Evolutionary conservation across 30 jellyfish, hydroid and myxozoan genomes (phyloP), one percentile per base, ranked within the genome.

Genomic region (Hydractinia symbiolongicarpus): DNA sequence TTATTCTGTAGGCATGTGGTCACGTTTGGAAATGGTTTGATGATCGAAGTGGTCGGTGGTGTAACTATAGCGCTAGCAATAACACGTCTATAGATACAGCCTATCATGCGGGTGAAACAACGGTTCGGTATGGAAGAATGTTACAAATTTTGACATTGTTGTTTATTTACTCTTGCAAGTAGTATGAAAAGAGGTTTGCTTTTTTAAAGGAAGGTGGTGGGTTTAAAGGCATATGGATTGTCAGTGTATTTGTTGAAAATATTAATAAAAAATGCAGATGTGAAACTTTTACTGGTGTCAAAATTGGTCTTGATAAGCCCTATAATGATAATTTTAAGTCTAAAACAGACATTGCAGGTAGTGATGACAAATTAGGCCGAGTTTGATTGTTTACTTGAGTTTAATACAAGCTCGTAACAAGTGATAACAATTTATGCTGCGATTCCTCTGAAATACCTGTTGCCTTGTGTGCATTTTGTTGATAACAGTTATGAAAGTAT

Each of bases 1-100:
- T 53, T 86, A 50, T 20, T 44, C 17, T 7, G 21, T 19, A 90
- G 97, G 95, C 80, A 11, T 85, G 94, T 30, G 79, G 96, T 60
- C 97, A 90, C 54, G 58, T 74, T 51, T 90, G 97, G 97, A 90
- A 90, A 57, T 90, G 97, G 97, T 90, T 90, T 78, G 97, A 90
- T 53, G 97, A 90, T 71, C 90, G 97, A 17, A 90, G 96, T 54
- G 97, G 97, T 8, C 93, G 97, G 55, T 90, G 97, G 97, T 90
- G 97, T 72, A 90, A 86, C 60, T 90, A 90, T 88, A 90, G 97
- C 60, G 81, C 83, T 57, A 83, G 97, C 57, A 90, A 90, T 61
- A 90, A 90, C 75, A 55, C 96, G 11, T 90, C 97, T 10, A 90
- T 90, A 49, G 97, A 90, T 74, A 90, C 94, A 4, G 97, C 97